These are phyloP conservation scores for Pseudomyrmex cubaensis DNA, from an alignment of 1,140 invertebrate genomes.

Conservation along the genomic window DNA sequence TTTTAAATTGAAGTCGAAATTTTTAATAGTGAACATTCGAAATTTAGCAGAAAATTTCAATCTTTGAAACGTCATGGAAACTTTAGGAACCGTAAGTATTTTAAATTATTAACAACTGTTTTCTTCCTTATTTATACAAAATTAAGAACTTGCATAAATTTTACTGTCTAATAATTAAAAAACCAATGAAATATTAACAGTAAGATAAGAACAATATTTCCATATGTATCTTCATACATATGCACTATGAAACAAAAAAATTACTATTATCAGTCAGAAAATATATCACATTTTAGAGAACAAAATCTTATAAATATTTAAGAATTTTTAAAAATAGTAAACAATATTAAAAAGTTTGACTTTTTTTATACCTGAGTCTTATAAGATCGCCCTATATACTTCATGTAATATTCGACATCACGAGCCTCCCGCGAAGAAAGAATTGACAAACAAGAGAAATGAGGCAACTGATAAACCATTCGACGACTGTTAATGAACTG, in stretches of 20 bases:
- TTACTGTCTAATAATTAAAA: no score
- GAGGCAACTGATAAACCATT: constrained; percentile 2
- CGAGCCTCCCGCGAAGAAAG: constrained; percentile 3
- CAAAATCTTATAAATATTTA: not conserved
- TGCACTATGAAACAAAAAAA: no score
- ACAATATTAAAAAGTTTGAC: not conserved
- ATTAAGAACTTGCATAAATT: no score
- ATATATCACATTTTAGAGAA: no score
- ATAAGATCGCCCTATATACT: not conserved
- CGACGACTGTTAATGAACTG: not conserved
- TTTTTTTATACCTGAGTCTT: not conserved
- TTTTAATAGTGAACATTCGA: not conserved
- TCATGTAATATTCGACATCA: not conserved
- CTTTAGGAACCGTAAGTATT: constrained; percentile 79
- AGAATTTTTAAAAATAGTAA: not conserved
- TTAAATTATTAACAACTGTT: not conserved
- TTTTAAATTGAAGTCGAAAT: constrained; percentile 3
- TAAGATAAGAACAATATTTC: no score
- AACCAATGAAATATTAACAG: no score
- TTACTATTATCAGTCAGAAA: no score
- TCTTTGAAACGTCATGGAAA: constrained; percentile 75
- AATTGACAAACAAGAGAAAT: constrained; percentile 25
- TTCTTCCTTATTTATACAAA: no score
- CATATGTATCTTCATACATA: no score
- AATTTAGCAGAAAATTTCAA: constrained; percentile 5